Percentiles rank a stretch among this genome's conserved stretches.
Conservation (phyloP, 2,888 invertebrate species). For the Pseudeuparius sepicola region DNA sequence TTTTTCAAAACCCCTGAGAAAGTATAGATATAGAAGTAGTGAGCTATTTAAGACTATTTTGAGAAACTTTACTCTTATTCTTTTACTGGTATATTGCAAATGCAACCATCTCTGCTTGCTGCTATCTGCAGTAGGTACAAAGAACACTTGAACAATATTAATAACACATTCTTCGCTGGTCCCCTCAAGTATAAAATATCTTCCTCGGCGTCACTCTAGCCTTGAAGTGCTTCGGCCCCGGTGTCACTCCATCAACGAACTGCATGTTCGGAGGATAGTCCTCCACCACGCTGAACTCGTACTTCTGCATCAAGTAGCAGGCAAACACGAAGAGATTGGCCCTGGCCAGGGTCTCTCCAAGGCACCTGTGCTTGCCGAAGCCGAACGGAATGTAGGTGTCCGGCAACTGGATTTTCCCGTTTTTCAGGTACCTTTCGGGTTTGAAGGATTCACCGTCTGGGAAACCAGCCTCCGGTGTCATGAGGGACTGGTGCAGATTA, state of each 20-base stretch:
- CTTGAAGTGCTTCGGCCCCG: slow-evolving; percentile 62
- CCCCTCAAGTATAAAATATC: too few species aligned
- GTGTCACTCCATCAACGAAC: slow-evolving; percentile 68
- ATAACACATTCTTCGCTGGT: not conserved
- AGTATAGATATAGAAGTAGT: too few species aligned
- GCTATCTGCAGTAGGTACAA: too few species aligned
- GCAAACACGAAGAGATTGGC: slow-evolving; percentile 71
- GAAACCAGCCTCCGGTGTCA: slow-evolving; percentile 54
- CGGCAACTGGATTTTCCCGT: slow-evolving; percentile 49
- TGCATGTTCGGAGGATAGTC: slow-evolving; percentile 56
- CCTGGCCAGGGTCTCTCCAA: slow-evolving; percentile 70
- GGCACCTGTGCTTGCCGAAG: slow-evolving; percentile 46
- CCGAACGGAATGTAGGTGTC: slow-evolving; percentile 64
- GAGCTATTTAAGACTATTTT: too few species aligned
- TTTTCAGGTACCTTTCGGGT: slow-evolving; percentile 63
- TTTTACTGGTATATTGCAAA: too few species aligned
- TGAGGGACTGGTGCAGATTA: slow-evolving; percentile 62
- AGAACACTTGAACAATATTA: too few species aligned
- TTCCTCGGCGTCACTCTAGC: slow-evolving; percentile 45
- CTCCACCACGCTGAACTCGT: slow-evolving; percentile 54
- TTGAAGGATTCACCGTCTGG: slow-evolving; percentile 60
- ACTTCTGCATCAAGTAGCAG: slow-evolving; percentile 62
- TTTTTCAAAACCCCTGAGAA: too few species aligned
- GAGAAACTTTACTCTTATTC: too few species aligned
- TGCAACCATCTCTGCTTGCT: too few species aligned